Base-by-base conservation (phyloP, 2,797 vertebrate genomes). In the Centroberyx gerrardi region DNA sequence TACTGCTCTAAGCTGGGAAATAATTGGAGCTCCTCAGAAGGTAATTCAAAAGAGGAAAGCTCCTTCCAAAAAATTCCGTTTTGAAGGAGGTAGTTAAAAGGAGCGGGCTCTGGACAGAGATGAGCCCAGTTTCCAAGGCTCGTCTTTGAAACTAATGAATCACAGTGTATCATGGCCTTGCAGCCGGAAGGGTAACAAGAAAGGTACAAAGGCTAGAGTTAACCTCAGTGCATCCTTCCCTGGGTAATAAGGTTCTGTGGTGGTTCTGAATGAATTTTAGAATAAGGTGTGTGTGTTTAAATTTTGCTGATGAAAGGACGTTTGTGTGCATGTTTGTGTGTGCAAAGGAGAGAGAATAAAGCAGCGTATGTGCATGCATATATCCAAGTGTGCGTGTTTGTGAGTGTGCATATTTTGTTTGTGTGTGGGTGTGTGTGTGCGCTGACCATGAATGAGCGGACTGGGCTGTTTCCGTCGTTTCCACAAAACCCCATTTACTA, bases 71-170 rank as follows among this genome's bases (percentile, higher is more conserved):
- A 52, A 75, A 70, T 8, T 67, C 52, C 33, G 56, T 85, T 93
- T 90, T 91, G 84, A 91, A 90, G 77, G 84, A 83, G 82, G 78
- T 22, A 84, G 87, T 92, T 93, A 80, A 92, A 90, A 91, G 87
- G 76, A 48, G 49, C 56, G 31, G 75, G 81, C 67, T 77, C 71
- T 69, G 83, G 81, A 84, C 72, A 66, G 75, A 89, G 87, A 89
- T 54, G 60, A 90, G 85, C 78, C 71, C 69, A 68, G 81, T 87
- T 73, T 92, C 83, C 76, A 71, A 70, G 63, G 56, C 81, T 75
- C 17, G 79, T 83, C 90, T 87, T 93, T 91, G 90, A 91, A 86
- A 82, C 82, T 91, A 93, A 94, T 91, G 89, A 93, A 88, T 87
- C 78, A 75, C 56, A 76, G 79, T 79, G 14, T 87, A 91, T 85